phyloP scores from a whole-genome alignment of 2,797 vertebrate genomes.

The Syndactyla subalaris region DNA sequence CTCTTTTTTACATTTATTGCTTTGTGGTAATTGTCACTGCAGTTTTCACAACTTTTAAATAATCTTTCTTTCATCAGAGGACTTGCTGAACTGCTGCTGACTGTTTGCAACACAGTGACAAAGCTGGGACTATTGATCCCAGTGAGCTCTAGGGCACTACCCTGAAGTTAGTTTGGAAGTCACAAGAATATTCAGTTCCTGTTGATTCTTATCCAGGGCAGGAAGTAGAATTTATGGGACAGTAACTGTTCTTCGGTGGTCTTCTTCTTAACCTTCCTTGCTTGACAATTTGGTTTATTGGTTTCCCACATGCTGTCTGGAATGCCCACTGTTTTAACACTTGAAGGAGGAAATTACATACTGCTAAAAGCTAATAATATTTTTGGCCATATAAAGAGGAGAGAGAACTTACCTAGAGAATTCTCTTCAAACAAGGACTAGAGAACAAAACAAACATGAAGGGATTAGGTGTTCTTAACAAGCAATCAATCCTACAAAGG shows the following conservation, averaged over 20 bases:
- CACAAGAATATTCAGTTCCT: background rate
- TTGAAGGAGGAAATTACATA: background rate
- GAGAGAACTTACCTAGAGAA: background rate
- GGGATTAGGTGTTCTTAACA: background rate
- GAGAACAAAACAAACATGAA: background rate
- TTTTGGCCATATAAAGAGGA: background rate
- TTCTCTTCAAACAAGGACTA: background rate
- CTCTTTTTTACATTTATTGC: background rate
- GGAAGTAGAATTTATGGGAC: background rate
- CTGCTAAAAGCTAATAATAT: background rate
- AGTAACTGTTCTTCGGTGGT: background rate
- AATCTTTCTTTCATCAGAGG: background rate
- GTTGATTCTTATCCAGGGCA: background rate
- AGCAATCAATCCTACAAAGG: background rate
- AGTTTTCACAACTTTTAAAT: background rate
- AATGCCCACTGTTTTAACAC: background rate
- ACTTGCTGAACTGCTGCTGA: constrained; percentile 4
- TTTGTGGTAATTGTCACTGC: background rate
- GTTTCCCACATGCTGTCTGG: background rate
- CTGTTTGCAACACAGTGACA: background rate
- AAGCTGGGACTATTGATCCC: background rate
- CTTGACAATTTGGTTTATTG: background rate
- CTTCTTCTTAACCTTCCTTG: background rate
- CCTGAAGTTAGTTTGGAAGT: background rate
- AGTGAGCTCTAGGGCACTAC: background rate